Conservation (phyloP, 2,888 invertebrate species). For the Troglohyphantes excavatus region DNA sequence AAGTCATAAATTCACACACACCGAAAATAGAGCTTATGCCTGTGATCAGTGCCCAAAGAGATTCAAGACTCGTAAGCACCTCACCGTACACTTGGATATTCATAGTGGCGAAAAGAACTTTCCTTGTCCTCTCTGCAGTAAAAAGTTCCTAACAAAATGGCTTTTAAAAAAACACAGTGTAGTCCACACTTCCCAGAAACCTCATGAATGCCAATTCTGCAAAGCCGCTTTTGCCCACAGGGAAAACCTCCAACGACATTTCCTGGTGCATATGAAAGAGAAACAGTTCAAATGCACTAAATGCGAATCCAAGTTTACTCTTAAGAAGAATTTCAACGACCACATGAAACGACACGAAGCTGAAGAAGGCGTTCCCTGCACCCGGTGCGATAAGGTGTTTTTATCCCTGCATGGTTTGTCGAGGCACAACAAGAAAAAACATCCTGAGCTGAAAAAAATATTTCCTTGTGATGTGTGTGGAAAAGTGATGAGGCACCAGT, state of each 20-base stretch:
- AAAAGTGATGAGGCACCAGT: no score
- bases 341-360: no score
- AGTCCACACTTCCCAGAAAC: constrained; percentile 6
- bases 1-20: neutral
- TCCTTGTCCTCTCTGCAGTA: constrained; percentile 12
- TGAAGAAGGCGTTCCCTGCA: no score
- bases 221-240: neutral
- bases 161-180: constrained; percentile 14
- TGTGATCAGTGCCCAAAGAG: neutral
- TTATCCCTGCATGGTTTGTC: no score
- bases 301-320: neutral
- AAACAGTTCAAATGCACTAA: constrained; percentile 28
- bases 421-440: no score
- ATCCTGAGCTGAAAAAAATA: no score
- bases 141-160: constrained; percentile 8
- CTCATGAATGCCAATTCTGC: constrained; percentile 3
- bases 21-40: neutral
- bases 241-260: constrained; percentile 28
- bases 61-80: neutral
- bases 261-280: neutral
- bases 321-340: neutral
- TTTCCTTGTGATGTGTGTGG: no score
- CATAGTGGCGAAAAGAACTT: neutral
- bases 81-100: neutral
- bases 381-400: no score